Evolutionary conservation across 2,888 invertebrate species (phyloP), one percentile per base, ranked within the genome.

Genomic region (Cyrtodaria siliqua): DNA sequence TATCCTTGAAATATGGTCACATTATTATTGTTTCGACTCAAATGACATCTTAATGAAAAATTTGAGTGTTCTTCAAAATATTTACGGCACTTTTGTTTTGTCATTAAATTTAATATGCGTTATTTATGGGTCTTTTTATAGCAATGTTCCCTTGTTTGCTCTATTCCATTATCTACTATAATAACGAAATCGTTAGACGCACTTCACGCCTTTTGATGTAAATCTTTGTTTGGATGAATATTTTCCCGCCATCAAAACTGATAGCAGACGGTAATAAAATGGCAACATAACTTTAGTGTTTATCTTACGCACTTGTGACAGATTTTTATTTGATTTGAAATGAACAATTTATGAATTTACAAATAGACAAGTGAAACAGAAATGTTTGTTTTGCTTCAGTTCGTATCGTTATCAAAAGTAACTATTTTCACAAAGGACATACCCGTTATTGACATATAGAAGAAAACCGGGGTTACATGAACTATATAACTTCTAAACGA

Each of bases 331-430:
- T 74, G 73, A 81, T 81, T 77, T 81, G 77, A 74, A 82, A 79
- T 68, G 57, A 55, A 56, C 68, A 78, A 84, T 82, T 82, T 84
- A 84, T 82, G 82, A 79, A 80, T 82, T 70, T 68, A 59, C 64
- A 49, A 70, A 74, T 70, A 79, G 83, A 83, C 81, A 83, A 79
- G 74, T 79, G 77, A 68, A 75, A 77, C 57, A 56, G 77, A 67
- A 77, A 71, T 77, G 71, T 81, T 81, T 74, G 71, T 68, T 52
- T 74, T 74, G 38, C 40, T 47, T 12, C 53, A 49, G 38, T 66
- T 24, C 55, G 23, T 66, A 72, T 66, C 66, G 60, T 55, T 66
- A 55, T 72, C 56, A 72, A 72, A 66, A 72, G 72, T 72, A 27
- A 66, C 72, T 59, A 66, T 66, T 72, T 72, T 72, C 55, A 61